These are phyloP conservation scores for Hippoglossus stenolepis DNA, from an alignment of 2,113 vertebrate genomes.

Conservation along the genomic window DNA sequence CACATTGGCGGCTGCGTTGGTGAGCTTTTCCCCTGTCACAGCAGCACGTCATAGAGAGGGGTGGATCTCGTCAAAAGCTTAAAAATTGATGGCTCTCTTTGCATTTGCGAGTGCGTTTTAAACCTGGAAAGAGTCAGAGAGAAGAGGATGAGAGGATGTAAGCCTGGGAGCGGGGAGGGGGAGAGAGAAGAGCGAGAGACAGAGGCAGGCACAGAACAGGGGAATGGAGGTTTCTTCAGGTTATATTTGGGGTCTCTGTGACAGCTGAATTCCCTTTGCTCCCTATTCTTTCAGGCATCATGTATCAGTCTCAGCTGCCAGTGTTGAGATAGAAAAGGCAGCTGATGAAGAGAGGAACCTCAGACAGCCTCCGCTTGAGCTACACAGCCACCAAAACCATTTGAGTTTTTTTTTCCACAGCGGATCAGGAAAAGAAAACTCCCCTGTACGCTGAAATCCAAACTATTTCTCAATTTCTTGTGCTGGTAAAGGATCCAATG, in stretches of 20 bases:
- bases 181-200: slow-evolving; percentile 2
- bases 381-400: slow-evolving; percentile 13
- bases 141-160: slow-evolving; percentile 9
- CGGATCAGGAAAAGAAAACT: slow-evolving; percentile 7
- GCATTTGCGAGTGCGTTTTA: slow-evolving; percentile 36
- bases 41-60: background rate
- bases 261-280: slow-evolving; percentile 64
- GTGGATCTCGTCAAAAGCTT: slow-evolving; percentile 28
- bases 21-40: slow-evolving; percentile 34
- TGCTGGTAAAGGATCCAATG: slow-evolving; percentile 6
- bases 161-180: background rate
- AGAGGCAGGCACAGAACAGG: slow-evolving; percentile 6
- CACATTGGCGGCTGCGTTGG: slow-evolving; percentile 12
- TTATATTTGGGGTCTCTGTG: slow-evolving; percentile 62
- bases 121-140: slow-evolving; percentile 38
- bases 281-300: slow-evolving; percentile 51
- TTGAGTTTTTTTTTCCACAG: background rate
- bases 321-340: slow-evolving; percentile 33
- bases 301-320: slow-evolving; percentile 50
- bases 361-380: slow-evolving; percentile 33
- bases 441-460: slow-evolving; percentile 19
- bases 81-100: slow-evolving; percentile 39
- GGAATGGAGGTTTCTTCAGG: slow-evolving; percentile 51
- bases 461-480: slow-evolving; percentile 23
- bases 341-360: slow-evolving; percentile 48